Conservation (phyloP, 1,140 invertebrate species). For the Drosophila gunungcola region DNA sequence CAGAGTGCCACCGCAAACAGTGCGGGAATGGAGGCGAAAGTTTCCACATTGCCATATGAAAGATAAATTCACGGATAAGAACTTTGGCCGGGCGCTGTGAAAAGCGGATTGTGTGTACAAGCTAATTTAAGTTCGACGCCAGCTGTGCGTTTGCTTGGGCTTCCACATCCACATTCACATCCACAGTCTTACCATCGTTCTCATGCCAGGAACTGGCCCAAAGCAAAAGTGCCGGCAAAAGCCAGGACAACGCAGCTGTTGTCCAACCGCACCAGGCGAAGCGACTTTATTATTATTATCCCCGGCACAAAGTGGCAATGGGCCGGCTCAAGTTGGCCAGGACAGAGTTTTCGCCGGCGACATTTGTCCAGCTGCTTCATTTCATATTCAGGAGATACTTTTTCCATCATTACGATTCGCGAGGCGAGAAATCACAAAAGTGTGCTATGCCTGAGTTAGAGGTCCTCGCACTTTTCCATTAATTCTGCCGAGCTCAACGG, state of each 20-base stretch:
- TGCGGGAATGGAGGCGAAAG: conserved; percentile 42
- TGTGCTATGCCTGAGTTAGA: conserved; percentile 25
- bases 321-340: conserved; percentile 31
- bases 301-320: conserved; percentile 67
- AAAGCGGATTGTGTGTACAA: conserved; percentile 79
- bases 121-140: conserved; percentile 83
- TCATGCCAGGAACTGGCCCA: conserved; percentile 6
- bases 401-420: conserved; percentile 65
- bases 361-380: conserved; percentile 81
- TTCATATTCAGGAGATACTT: conserved; percentile 79
- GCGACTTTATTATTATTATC: conserved; percentile 82
- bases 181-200: background rate
- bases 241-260: conserved; percentile 49
- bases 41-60: conserved; percentile 76
- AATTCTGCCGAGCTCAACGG: background rate
- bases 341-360: conserved; percentile 26
- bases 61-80: conserved; percentile 82
- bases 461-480: conserved; percentile 9
- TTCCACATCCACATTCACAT: conserved; percentile 23
- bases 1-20: conserved; percentile 59
- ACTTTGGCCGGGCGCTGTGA: conserved; percentile 62
- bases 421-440: conserved; percentile 60
- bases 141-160: conserved; percentile 53
- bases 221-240: conserved; percentile 19
- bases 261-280: conserved; percentile 48